A percentile compares a stretch with the other conserved stretches of the same genome.
Evolutionary conservation across 2,888 invertebrate species (phyloP).

Genomic region (Torymus auratus): DNA sequence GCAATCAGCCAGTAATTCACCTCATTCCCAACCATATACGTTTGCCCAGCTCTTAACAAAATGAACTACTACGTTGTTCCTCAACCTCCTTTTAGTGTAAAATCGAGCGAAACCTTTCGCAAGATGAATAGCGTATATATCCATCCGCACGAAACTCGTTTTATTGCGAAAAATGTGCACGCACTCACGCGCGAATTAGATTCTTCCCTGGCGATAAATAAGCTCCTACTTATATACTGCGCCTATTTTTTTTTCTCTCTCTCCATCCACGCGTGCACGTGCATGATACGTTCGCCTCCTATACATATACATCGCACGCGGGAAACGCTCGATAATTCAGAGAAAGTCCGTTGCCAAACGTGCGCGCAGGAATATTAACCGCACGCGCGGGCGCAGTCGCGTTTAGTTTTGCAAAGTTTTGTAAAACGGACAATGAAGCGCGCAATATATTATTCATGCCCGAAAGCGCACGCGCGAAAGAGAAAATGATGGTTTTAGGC

Average conservation of each 20-base stretch:
- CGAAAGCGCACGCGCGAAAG: constrained; percentile 22
- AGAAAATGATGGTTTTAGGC: constrained; percentile 29
- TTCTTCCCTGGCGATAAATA: not conserved
- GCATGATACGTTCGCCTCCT: too few relatives aligned
- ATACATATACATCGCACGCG: too few relatives aligned
- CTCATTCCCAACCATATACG: too few relatives aligned
- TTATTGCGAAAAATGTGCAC: constrained; percentile 15
- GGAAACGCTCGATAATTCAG: constrained; percentile 3
- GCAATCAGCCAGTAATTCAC: too few relatives aligned
- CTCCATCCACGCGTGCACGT: not conserved
- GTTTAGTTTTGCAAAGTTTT: constrained; percentile 37
- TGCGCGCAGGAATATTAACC: constrained; percentile 7
- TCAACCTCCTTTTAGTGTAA: not conserved
- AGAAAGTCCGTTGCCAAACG: constrained; percentile 25
- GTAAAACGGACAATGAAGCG: constrained; percentile 20
- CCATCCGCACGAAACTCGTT: not conserved
- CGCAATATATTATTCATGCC: constrained; percentile 34
- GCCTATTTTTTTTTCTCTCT: constrained; percentile 1
- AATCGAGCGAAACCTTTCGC: not conserved
- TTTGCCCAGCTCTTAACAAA: not conserved
- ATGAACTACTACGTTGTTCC: not conserved
- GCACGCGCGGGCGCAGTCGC: not conserved
- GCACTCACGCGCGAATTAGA: not conserved
- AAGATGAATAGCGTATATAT: not conserved
- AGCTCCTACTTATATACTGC: not conserved